A percentile compares a stretch with the other conserved stretches of the same genome.
Conservation (phyloP, 2,113 vertebrate genomes). For the Myrmophylax atrothorax region DNA sequence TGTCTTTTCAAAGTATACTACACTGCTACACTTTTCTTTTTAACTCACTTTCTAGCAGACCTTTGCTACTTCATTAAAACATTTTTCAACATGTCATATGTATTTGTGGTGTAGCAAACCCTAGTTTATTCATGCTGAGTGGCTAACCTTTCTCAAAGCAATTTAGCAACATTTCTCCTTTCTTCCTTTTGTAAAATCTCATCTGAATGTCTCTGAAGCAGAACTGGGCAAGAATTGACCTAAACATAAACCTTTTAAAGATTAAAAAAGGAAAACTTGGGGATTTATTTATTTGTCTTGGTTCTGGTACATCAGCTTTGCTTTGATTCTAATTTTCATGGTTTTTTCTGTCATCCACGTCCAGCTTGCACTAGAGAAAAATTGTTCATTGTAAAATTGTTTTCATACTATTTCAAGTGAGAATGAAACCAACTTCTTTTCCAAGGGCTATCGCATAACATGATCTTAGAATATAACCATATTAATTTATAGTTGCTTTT, state of each 20-base stretch:
- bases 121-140: slow-evolving; percentile 41
- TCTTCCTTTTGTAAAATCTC: slow-evolving; percentile 16
- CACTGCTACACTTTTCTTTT: neutral
- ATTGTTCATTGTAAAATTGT: neutral
- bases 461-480: neutral
- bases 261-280: neutral
- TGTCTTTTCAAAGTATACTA: slow-evolving; percentile 12
- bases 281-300: slow-evolving; percentile 8
- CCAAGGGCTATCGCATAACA: neutral
- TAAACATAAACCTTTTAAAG: neutral
- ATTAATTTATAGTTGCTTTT: neutral
- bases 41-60: slow-evolving; percentile 5
- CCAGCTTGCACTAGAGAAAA: neutral
- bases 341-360: neutral
- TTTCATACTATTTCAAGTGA: neutral
- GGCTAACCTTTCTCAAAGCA: slow-evolving; percentile 45
- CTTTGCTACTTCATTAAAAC: slow-evolving; percentile 58
- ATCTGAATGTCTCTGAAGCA: slow-evolving; percentile 33
- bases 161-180: slow-evolving; percentile 39
- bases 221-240: slow-evolving; percentile 8
- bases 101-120: slow-evolving; percentile 1
- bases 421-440: neutral
- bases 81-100: slow-evolving; percentile 24
- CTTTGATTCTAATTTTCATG: slow-evolving; percentile 16
- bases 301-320: neutral